Percentiles rank a stretch among this genome's conserved stretches.
phyloP scores from a whole-genome alignment of 2,113 vertebrate species.

The Excalfactoria chinensis region DNA sequence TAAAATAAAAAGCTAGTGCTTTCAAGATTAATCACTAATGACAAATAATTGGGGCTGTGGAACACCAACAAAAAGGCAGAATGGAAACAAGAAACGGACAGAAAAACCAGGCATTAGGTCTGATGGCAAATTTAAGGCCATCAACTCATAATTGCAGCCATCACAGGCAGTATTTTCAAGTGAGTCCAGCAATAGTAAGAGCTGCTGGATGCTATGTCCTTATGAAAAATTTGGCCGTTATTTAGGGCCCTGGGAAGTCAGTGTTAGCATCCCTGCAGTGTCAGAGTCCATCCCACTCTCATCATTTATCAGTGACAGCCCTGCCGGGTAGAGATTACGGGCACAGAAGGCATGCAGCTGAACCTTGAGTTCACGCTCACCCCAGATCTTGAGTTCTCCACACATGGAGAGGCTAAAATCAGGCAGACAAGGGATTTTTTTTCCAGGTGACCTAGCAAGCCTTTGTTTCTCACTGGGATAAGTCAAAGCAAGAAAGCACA shows the following conservation, averaged over 20 bases:
- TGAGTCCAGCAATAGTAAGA: conserved; percentile 1
- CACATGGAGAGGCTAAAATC: neutral
- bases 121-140: conserved; percentile 51
- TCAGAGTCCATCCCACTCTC: neutral
- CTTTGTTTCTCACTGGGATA: neutral
- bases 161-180: conserved; percentile 45
- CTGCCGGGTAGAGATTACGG: rapidly evolving
- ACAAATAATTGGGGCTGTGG: conserved; percentile 62
- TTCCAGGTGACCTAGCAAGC: neutral
- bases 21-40: conserved; percentile 67
- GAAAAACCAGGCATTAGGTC: conserved; percentile 49
- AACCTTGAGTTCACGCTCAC: neutral
- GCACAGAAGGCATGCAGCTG: neutral
- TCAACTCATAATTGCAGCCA: conserved; percentile 63
- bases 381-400: neutral
- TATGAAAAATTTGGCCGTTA: neutral
- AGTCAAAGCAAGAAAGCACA: neutral
- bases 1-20: conserved; percentile 19
- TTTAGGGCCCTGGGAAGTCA: neutral
- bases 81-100: conserved; percentile 48
- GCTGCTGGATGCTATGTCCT: neutral
- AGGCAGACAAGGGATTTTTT: neutral
- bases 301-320: neutral
- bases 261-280: neutral
- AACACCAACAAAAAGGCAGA: conserved; percentile 14